These are phyloP conservation scores for Euwallacea fornicatus DNA, from an alignment of 1,140 invertebrate genomes.

Conservation along the genomic window DNA sequence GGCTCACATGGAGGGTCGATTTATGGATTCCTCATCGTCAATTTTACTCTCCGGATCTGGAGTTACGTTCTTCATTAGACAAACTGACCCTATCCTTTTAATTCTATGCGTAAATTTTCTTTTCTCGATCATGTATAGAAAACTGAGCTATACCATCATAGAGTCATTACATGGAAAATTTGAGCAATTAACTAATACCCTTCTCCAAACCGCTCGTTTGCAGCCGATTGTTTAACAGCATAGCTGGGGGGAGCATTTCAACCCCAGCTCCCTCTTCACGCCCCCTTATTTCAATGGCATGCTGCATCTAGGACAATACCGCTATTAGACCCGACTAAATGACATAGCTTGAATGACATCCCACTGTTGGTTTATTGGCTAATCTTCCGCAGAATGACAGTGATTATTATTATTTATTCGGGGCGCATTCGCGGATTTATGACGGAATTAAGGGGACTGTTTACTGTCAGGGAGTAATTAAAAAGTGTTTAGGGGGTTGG, in stretches of 20 bases:
- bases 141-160: neutral
- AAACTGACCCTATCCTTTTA: neutral
- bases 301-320: slow-evolving; percentile 41
- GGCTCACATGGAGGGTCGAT: too few relatives aligned
- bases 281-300: slow-evolving; percentile 6
- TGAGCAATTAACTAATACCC: slow-evolving; percentile 16
- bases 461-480: too few relatives aligned
- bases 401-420: slow-evolving; percentile 41
- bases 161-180: slow-evolving; percentile 9
- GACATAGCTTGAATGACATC: slow-evolving; percentile 40
- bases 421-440: neutral
- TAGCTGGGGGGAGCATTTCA: neutral
- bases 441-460: too few relatives aligned
- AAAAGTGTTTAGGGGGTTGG: too few relatives aligned
- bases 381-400: slow-evolving; percentile 43
- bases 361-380: slow-evolving; percentile 48
- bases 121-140: neutral
- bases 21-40: neutral
- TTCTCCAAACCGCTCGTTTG: slow-evolving; percentile 25
- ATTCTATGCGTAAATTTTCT: neutral
- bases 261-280: neutral
- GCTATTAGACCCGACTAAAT: slow-evolving; percentile 41
- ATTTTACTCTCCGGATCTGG: neutral
- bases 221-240: slow-evolving; percentile 20
- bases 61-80: neutral